phyloP scores from a whole-genome alignment of 1,140 invertebrate species.

The Pristionchus pacificus region DNA sequence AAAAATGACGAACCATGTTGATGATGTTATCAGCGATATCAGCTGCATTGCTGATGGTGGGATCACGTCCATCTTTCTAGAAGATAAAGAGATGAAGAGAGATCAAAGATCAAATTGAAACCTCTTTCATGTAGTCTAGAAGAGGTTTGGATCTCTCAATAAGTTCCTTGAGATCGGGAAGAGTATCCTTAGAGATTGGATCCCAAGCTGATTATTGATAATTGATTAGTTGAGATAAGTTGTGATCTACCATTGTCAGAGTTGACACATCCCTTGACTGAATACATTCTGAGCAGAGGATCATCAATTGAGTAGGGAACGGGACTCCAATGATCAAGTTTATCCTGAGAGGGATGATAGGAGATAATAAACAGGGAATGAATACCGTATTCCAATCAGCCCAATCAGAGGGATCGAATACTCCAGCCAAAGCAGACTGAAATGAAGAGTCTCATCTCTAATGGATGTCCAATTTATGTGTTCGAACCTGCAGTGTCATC shows the following conservation, averaged over 20 bases:
- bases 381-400: constrained; percentile 20
- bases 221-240: neutral
- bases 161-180: constrained; percentile 29
- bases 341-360: neutral
- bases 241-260: constrained; percentile 18
- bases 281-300: constrained; percentile 40
- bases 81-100: neutral
- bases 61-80: neutral
- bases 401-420: constrained; percentile 22
- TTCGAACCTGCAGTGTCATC: constrained; percentile 42
- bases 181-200: constrained; percentile 31
- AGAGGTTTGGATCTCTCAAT: neutral
- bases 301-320: constrained; percentile 42
- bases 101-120: too few species aligned
- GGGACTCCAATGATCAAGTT: constrained; percentile 36
- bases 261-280: constrained; percentile 20
- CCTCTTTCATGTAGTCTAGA: neutral
- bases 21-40: constrained; percentile 40
- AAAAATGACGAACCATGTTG: constrained; percentile 24
- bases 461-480: neutral
- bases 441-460: too few species aligned
- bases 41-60: constrained; percentile 24
- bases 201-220: constrained; percentile 28
- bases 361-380: neutral
- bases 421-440: constrained; percentile 19